phyloP scores from a whole-genome alignment of 1,140 invertebrate species.

The Episyrphus balteatus region DNA sequence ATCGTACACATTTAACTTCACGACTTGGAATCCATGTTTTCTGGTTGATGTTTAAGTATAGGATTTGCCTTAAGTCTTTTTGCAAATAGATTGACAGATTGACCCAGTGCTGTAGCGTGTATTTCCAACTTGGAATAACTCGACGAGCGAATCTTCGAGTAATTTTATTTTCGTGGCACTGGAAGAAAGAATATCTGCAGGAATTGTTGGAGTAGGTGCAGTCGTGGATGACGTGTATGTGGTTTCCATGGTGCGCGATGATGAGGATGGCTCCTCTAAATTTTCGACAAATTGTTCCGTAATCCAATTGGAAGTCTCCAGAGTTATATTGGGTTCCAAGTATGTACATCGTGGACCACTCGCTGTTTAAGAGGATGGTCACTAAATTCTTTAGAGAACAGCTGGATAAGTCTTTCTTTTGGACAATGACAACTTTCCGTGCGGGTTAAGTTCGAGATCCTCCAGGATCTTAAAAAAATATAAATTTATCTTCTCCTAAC shows the following conservation, averaged over 20 bases:
- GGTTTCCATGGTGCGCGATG: slow-evolving; percentile 1
- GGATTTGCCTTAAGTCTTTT: slow-evolving; percentile 1
- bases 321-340: slow-evolving; percentile 1
- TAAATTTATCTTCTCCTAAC: too few relatives aligned
- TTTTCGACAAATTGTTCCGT: slow-evolving; percentile 1
- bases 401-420: slow-evolving; percentile 4
- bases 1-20: slow-evolving; percentile 8
- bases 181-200: slow-evolving; percentile 2
- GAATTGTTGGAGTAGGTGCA: slow-evolving; percentile 6
- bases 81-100: slow-evolving; percentile 8
- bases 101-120: slow-evolving; percentile 7
- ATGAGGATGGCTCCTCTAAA: slow-evolving; percentile 6
- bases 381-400: too few relatives aligned
- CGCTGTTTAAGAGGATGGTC: slow-evolving; percentile 4
- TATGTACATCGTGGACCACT: slow-evolving; percentile 4
- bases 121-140: slow-evolving; percentile 8
- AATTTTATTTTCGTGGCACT: not conserved
- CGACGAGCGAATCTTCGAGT: slow-evolving; percentile 3
- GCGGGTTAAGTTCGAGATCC: too few relatives aligned
- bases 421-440: too few relatives aligned
- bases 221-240: slow-evolving; percentile 6
- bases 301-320: slow-evolving; percentile 4
- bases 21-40: slow-evolving; percentile 8
- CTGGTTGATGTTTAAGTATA: slow-evolving; percentile 6
- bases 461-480: too few relatives aligned